Evolutionary conservation across 2,888 invertebrate species (phyloP).

Genomic region (Caenorhabditis macrosperma): DNA sequence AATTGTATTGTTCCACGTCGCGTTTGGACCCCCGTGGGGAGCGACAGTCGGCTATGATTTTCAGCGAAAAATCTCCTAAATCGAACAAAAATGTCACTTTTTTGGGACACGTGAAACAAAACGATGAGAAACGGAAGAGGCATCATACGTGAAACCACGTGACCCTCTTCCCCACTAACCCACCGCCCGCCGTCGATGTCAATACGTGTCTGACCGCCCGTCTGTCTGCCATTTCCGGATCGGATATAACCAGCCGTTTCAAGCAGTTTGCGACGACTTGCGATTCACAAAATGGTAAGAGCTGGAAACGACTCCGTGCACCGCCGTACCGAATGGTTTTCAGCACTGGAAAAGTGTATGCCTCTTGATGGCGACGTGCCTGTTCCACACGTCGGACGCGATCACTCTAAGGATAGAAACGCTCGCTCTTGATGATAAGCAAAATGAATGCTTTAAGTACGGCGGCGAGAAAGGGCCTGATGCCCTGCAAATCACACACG

Average conservation of each 20-base stretch:
- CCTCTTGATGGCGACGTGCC: not conserved
- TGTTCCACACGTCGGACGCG: not conserved
- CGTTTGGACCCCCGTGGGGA: too few species aligned
- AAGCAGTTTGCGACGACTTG: not conserved
- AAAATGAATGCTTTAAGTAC: not conserved
- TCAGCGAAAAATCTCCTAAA: too few species aligned
- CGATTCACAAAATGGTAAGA: not conserved
- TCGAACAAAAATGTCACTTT: too few species aligned
- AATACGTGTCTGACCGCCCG: not conserved
- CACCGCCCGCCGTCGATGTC: not conserved
- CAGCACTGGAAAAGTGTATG: slow-evolving; percentile 7
- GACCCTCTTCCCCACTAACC: not conserved
- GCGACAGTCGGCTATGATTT: too few species aligned
- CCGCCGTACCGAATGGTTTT: too few species aligned
- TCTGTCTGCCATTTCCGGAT: not conserved
- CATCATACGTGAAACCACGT: not conserved
- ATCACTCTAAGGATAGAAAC: not conserved
- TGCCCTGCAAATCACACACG: not conserved
- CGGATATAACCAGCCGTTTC: not conserved
- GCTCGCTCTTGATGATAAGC: not conserved
- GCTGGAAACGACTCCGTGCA: too few species aligned
- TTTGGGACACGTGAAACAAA: too few species aligned
- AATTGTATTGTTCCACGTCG: too few species aligned
- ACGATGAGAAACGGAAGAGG: too few species aligned
- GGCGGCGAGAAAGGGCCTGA: not conserved